A percentile compares a stretch with the other conserved stretches of the same genome.
Conservation (phyloP, 1,140 invertebrate genomes). For the Aricia agestis region DNA sequence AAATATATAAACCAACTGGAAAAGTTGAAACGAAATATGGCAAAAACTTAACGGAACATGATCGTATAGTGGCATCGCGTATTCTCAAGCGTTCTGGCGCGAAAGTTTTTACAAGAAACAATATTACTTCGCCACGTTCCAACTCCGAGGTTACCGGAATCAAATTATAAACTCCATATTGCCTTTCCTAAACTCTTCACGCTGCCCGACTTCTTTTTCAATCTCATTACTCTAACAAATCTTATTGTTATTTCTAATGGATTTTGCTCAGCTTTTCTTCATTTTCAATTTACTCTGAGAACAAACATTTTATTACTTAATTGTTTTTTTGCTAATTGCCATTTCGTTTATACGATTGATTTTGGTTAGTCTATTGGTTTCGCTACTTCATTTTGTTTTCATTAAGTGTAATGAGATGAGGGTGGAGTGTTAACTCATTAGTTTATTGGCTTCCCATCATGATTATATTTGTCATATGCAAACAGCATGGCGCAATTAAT, state of each 20-base stretch:
- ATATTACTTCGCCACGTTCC: neutral
- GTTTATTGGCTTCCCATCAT: neutral
- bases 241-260: neutral
- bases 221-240: neutral
- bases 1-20: neutral
- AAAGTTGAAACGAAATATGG: neutral
- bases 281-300: too few species aligned
- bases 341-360: neutral
- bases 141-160: constrained; percentile 3
- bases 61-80: neutral
- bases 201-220: neutral
- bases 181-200: constrained; percentile 4
- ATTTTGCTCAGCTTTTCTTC: neutral
- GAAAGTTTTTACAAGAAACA: constrained; percentile 9
- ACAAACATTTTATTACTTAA: too few species aligned
- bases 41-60: neutral
- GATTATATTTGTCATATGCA: neutral
- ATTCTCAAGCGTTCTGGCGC: neutral
- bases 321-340: too few species aligned
- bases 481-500: neutral
- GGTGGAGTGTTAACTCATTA: neutral
- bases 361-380: neutral
- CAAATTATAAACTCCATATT: constrained; percentile 4
- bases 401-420: neutral
- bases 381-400: neutral